A percentile compares a stretch with the other conserved stretches of the same genome.
Evolutionary conservation across 2,888 invertebrate species (phyloP).

Genomic region (Shargacucullia verbasci): DNA sequence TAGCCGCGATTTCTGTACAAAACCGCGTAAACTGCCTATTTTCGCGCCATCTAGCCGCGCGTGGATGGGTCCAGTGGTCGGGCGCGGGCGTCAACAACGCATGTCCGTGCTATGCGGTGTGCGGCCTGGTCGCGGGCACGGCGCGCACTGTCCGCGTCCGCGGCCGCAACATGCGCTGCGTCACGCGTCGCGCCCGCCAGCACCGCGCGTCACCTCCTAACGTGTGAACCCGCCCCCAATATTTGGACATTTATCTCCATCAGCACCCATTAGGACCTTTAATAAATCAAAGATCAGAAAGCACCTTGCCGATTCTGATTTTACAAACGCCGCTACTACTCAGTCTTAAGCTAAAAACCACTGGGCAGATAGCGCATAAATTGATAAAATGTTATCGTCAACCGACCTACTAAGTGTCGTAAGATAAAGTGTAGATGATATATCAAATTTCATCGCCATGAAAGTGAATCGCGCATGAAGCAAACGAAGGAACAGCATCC

Average conservation of each 20-base stretch:
- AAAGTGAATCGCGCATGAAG: conserved; percentile 50
- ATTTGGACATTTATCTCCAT: conserved; percentile 65
- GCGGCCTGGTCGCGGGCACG: conserved; percentile 82
- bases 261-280: conserved; percentile 59
- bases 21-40: conserved; percentile 69
- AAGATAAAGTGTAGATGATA: conserved; percentile 17
- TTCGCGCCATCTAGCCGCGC: conserved; percentile 67
- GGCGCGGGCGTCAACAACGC: conserved; percentile 59
- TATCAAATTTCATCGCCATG: conserved; percentile 35
- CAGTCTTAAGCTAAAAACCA: conserved; percentile 22
- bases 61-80: conserved; percentile 53
- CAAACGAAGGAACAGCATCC: conserved; percentile 78
- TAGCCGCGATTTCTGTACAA: conserved; percentile 66
- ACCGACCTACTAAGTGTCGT: conserved; percentile 40
- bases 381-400: conserved; percentile 42
- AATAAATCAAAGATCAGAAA: conserved; percentile 46
- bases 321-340: conserved; percentile 9
- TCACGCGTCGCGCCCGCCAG: conserved; percentile 56
- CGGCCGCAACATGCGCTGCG: conserved; percentile 47
- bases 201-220: conserved; percentile 65
- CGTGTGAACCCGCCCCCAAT: conserved; percentile 65
- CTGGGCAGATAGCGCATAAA: conserved; percentile 13
- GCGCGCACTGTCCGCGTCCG: conserved; percentile 78
- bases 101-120: conserved; percentile 68
- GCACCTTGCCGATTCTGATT: conserved; percentile 18